These are phyloP conservation scores for Triplophysa bombifrons DNA, from an alignment of 2,797 vertebrate species.

Conservation along the genomic window DNA sequence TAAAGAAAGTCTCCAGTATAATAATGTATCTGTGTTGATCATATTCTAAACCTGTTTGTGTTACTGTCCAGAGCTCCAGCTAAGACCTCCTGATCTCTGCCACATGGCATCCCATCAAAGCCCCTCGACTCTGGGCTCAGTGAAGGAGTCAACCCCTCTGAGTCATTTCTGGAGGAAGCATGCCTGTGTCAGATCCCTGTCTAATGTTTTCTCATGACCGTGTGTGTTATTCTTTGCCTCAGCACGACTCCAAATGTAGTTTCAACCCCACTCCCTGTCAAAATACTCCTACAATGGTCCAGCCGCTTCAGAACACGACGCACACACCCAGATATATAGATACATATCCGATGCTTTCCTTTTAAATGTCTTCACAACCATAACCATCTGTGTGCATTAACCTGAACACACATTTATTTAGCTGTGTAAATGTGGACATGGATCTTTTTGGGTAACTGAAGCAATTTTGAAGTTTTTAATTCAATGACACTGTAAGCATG, in stretches of 20 bases:
- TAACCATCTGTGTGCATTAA: conserved; percentile 1
- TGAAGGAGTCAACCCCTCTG: conserved; percentile 64
- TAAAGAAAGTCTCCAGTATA: not conserved
- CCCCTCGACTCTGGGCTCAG: conserved; percentile 69
- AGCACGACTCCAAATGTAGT: conserved; percentile 52
- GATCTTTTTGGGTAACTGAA: too few relatives aligned
- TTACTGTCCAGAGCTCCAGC: conserved; percentile 78
- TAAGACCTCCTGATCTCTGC: conserved; percentile 79
- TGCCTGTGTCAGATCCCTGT: conserved; percentile 69
- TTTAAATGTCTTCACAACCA: conserved; percentile 17
- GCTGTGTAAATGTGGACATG: too few relatives aligned
- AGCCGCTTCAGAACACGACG: conserved; percentile 43
- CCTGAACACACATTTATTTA: not conserved
- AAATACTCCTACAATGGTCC: conserved; percentile 41
- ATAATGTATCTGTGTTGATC: conserved; percentile 71
- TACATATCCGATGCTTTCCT: conserved; percentile 15
- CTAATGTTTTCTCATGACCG: conserved; percentile 65
- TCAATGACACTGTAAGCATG: too few relatives aligned
- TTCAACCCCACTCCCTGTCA: conserved; percentile 56
- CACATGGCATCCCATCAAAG: conserved; percentile 82
- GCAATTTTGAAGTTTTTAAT: too few relatives aligned
- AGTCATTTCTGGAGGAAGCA: conserved; percentile 66
- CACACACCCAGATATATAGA: conserved; percentile 18
- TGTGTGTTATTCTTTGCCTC: conserved; percentile 63
- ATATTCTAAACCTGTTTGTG: conserved; percentile 76